phyloP scores from a whole-genome alignment of 2,113 vertebrate genomes.

The Coptodon rendalli region DNA sequence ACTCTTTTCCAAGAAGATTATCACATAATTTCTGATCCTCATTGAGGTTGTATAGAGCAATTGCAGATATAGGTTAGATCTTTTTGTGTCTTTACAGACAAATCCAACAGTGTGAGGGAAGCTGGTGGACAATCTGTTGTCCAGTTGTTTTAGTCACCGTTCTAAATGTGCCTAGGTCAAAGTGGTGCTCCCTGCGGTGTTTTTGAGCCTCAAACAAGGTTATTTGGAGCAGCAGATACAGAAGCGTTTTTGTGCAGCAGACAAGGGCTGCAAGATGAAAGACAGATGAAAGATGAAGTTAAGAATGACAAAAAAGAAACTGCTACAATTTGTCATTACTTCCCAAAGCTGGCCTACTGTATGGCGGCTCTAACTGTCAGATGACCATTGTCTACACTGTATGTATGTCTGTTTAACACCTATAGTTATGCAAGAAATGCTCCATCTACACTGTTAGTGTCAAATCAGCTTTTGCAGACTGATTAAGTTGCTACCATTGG shows the following conservation, averaged over 20 bases:
- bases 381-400: not conserved
- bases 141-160: not conserved
- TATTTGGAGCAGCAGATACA: rapidly evolving
- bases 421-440: not conserved
- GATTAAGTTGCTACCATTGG: not conserved
- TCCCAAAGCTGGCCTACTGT: not conserved
- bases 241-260: rapidly evolving
- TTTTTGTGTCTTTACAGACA: not conserved
- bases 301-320: not conserved
- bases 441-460: not conserved
- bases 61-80: not conserved
- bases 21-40: rapidly evolving
- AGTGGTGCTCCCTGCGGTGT: not conserved
- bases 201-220: not conserved
- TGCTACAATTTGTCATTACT: not conserved
- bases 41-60: not conserved
- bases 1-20: not conserved
- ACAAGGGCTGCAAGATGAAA: not conserved
- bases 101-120: not conserved
- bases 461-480: not conserved
- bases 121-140: not conserved
- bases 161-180: not conserved
- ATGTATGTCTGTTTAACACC: not conserved
- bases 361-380: not conserved
- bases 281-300: not conserved